A percentile compares a stretch with the other conserved stretches of the same genome.
phyloP scores from a whole-genome alignment of 2,113 vertebrate genomes.

The Mustela lutreola region DNA sequence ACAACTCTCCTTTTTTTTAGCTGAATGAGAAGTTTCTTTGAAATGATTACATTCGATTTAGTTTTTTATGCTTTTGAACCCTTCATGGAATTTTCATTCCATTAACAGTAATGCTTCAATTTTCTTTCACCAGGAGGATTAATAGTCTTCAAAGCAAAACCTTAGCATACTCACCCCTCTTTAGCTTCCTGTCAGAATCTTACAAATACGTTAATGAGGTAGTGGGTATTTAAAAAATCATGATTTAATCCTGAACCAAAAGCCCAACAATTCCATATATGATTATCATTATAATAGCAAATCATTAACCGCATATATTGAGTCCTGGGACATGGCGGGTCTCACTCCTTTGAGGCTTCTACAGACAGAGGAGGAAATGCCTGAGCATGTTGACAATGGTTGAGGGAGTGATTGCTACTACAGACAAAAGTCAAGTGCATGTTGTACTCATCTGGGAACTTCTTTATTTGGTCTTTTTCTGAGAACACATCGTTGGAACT shows the following conservation, averaged over 20 bases:
- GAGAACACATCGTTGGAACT: not conserved
- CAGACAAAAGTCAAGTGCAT: slow-evolving; percentile 40
- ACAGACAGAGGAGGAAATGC: not conserved
- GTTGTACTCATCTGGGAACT: not conserved
- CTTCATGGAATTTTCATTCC: slow-evolving; percentile 1
- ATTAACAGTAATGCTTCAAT: slow-evolving; percentile 68
- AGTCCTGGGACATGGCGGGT: slow-evolving; percentile 37
- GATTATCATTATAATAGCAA: slow-evolving; percentile 69
- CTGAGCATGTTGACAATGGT: not conserved
- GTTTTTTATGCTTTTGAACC: slow-evolving; percentile 3
- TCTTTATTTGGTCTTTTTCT: not conserved
- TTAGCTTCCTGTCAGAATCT: slow-evolving; percentile 70
- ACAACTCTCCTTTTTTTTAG: not conserved
- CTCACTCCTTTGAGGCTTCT: slow-evolving; percentile 69
- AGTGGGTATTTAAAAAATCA: slow-evolving; percentile 75
- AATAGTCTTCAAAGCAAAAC: not conserved
- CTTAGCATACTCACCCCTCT: slow-evolving; percentile 48
- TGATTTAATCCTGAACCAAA: slow-evolving; percentile 65
- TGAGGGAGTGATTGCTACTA: not conserved
- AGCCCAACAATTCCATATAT: slow-evolving; percentile 4
- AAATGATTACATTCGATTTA: not conserved
- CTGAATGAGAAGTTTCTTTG: not conserved
- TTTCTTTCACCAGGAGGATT: slow-evolving; percentile 67
- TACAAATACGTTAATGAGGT: slow-evolving; percentile 63
- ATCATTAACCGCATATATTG: slow-evolving; percentile 64